phyloP scores from a whole-genome alignment of 2,113 vertebrate species.

The Phodopus roborovskii region DNA sequence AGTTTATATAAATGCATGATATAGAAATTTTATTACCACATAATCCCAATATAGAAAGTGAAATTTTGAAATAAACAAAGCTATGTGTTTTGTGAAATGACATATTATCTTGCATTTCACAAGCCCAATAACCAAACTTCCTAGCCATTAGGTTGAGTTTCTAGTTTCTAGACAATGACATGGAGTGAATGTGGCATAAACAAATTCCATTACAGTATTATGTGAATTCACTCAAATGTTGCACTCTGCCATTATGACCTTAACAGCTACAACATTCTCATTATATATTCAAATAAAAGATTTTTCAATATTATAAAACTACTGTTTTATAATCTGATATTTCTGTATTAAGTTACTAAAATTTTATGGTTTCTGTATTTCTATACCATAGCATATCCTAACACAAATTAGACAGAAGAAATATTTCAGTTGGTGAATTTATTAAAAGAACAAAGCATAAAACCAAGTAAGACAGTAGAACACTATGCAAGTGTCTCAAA shows the following conservation, averaged over 20 bases:
- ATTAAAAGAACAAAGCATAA: background rate
- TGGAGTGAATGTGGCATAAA: background rate
- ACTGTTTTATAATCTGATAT: background rate
- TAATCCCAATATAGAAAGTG: background rate
- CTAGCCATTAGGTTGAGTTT: background rate
- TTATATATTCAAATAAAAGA: background rate
- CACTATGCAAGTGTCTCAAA: background rate
- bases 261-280: background rate
- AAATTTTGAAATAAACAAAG: background rate
- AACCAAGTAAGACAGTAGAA: background rate
- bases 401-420: background rate
- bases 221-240: background rate
- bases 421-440: background rate
- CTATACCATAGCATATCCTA: background rate
- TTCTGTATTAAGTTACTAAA: background rate
- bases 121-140: background rate
- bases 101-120: background rate
- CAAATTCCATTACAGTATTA: rapidly evolving
- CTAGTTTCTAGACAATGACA: background rate
- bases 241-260: background rate
- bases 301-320: background rate
- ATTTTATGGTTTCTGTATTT: conserved; percentile 3
- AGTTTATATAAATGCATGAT: background rate
- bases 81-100: background rate
- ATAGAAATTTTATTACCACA: background rate